Evolutionary conservation across 2,888 invertebrate genomes (phyloP).

Genomic region (Toxonevra muliebris): DNA sequence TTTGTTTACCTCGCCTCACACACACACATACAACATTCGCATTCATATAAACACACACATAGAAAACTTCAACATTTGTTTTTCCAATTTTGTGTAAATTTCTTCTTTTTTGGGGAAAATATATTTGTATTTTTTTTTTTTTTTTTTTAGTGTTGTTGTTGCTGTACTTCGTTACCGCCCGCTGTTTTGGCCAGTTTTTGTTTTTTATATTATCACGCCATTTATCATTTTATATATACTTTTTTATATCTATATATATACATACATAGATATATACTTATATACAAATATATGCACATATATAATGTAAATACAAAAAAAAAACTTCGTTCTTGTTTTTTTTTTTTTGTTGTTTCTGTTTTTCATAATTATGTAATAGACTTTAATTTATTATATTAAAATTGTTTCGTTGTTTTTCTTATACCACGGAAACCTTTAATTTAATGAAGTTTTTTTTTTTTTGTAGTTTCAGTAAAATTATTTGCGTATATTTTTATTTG

Average conservation of each 20-base stretch:
- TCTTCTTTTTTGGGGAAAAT: conserved; percentile 19
- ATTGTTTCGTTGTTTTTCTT: not conserved
- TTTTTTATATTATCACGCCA: conserved; percentile 60
- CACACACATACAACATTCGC: conserved; percentile 27
- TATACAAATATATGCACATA: conserved; percentile 40
- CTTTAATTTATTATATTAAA: conserved; percentile 26
- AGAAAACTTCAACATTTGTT: conserved; percentile 35
- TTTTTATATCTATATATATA: not conserved
- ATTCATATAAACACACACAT: no score
- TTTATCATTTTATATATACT: conserved; percentile 53
- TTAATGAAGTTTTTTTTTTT: not conserved
- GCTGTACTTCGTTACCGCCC: conserved; percentile 46
- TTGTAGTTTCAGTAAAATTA: not conserved
- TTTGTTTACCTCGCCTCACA: conserved; percentile 34
- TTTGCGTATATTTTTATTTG: conserved; percentile 3
- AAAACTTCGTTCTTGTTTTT: not conserved
- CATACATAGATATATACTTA: conserved; percentile 40
- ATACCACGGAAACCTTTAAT: conserved; percentile 12
- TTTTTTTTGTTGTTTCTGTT: not conserved
- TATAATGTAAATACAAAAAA: conserved; percentile 56
- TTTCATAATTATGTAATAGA: conserved; percentile 19
- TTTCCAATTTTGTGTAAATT: conserved; percentile 16
- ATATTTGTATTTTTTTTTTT: conserved; percentile 36
- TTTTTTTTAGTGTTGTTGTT: conserved; percentile 39
- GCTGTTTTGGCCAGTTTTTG: conserved; percentile 51